Evolutionary conservation across 2,113 vertebrate species (phyloP).

Genomic region (Myxocyprinus asiaticus): DNA sequence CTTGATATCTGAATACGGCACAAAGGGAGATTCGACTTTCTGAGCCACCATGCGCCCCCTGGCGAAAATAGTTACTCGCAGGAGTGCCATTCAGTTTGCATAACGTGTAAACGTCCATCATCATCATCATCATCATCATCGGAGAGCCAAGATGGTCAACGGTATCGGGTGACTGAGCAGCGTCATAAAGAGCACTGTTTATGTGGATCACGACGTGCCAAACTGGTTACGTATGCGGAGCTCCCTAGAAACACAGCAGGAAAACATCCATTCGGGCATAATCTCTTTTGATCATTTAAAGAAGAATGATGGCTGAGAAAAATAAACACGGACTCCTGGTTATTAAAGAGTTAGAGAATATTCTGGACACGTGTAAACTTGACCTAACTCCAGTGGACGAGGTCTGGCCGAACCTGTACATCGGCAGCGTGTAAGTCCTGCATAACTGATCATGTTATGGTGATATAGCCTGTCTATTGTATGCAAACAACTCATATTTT

Average conservation of each 20-base stretch:
- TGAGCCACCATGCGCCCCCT: constrained; percentile 28
- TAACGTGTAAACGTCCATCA: no score
- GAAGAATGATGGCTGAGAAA: constrained; percentile 58
- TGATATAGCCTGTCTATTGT: background rate
- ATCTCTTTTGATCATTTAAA: background rate
- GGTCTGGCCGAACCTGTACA: constrained; percentile 78
- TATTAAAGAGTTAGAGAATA: constrained; percentile 61
- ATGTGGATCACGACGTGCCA: constrained; percentile 41
- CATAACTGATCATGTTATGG: background rate
- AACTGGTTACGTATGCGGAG: constrained; percentile 18
- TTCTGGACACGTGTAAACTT: constrained; percentile 75
- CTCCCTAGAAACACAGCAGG: constrained; percentile 8
- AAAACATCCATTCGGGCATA: constrained; percentile 1
- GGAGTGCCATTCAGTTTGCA: background rate
- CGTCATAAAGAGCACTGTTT: constrained; percentile 51
- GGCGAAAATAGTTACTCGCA: background rate
- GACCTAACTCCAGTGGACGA: constrained; percentile 76
- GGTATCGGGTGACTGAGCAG: constrained; percentile 41
- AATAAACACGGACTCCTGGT: constrained; percentile 65
- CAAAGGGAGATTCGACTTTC: background rate
- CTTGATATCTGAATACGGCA: background rate
- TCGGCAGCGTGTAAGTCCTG: constrained; percentile 78
- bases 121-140: no score
- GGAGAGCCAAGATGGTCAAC: background rate
- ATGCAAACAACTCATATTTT: background rate